Evolutionary conservation across 2,888 invertebrate genomes (phyloP).

Genomic region (Vanessa cardui): DNA sequence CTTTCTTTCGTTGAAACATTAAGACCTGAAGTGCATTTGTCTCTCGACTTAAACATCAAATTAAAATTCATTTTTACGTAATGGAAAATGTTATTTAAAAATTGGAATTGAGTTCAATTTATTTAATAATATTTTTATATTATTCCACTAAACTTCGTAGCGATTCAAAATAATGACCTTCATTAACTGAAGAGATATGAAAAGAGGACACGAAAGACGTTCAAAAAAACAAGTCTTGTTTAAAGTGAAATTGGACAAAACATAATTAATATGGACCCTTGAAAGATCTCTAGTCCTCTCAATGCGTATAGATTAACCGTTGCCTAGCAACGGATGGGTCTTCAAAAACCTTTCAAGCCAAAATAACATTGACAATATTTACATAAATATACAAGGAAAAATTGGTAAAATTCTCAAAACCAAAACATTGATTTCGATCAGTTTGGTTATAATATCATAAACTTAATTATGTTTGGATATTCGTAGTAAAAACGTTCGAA

Average conservation of each 20-base stretch:
- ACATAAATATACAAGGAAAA: not conserved
- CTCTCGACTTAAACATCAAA: not conserved
- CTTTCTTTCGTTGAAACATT: not conserved
- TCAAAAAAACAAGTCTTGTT: conserved; percentile 34
- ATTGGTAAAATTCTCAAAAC: not conserved
- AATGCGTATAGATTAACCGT: conserved; percentile 31
- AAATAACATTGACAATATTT: not conserved
- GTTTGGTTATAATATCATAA: too few species aligned
- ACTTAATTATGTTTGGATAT: too few species aligned
- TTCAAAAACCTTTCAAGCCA: conserved; percentile 3
- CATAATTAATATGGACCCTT: conserved; percentile 37
- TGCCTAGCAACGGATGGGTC: conserved; percentile 23
- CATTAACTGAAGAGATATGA: conserved; percentile 34
- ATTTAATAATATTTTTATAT: conserved; percentile 21
- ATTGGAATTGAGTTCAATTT: conserved; percentile 2
- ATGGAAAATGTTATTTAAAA: not conserved
- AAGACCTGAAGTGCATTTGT: conserved; percentile 1
- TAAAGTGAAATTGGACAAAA: conserved; percentile 32
- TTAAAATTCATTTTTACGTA: not conserved
- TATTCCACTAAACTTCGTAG: conserved; percentile 16
- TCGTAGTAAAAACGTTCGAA: too few species aligned
- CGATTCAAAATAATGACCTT: conserved; percentile 37
- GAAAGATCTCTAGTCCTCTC: conserved; percentile 26
- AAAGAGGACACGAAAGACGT: conserved; percentile 26
- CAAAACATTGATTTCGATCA: not conserved